Base-by-base conservation (phyloP, 2,113 vertebrate genomes). In the Oophaga pumilio region DNA sequence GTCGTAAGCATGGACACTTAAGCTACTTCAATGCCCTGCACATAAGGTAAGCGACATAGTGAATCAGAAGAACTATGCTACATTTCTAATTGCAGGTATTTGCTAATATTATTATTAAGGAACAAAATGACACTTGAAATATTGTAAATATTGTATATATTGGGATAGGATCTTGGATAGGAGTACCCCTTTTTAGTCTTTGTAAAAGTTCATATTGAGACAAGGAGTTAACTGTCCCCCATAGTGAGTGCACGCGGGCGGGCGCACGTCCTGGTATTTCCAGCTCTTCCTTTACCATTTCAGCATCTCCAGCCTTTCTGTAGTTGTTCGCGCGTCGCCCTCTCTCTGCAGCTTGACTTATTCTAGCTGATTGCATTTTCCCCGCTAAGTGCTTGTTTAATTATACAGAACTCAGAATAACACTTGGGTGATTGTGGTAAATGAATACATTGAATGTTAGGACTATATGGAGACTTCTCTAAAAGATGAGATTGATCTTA, bases 401-500 rank as follows among this genome's bases (percentile, higher is more conserved):
- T 88, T 88, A 88, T 77, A 88, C 26, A 88, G 87, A 77, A 84
- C 87, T 88, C 87, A 14, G 80, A 84, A 82, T 82, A 77, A 77
- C 71, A 76, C 56, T 82, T 18, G 82, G 87, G 56, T 88, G 86
- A 88, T 88, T 88, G 86, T 74, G 85, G n/a, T 81, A 81, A 74
- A 83, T 76, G 56, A 87, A 87, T 71, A 81, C 68, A 76, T 76
- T 82, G 87, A 56, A 84, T 68, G 87, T 77, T 84, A 82, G 68
- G 56, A 76, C 59, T 87, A 60, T 87, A 74, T 60, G 82, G 73
- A 87, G 57, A 62, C 86, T 83, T 62, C 62, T 76, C 71, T 76
- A 18, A 62, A 82, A 87, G 86, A 74, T 81, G 52, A 74, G 73
- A 49, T 68, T 82, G 71, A 68, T 88, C 71, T 77, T 88, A 77